Conservation (phyloP, 2,888 invertebrate species). For the Lepeophtheirus nordmannii region DNA sequence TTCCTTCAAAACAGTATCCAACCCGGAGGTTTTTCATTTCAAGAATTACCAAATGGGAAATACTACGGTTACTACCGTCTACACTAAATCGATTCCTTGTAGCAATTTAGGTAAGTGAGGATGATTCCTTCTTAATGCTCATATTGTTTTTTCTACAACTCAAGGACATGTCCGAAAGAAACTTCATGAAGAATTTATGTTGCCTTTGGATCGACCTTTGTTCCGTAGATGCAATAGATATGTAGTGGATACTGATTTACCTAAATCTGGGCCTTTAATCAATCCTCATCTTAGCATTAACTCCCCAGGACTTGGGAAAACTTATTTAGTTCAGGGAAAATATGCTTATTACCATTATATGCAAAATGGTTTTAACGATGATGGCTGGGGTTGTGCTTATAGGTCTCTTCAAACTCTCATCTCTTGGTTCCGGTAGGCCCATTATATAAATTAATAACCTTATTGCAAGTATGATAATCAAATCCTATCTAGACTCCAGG, state of each 20-base stretch:
- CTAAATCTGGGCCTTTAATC: slow-evolving; percentile 41
- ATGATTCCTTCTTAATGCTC: slow-evolving; percentile 3
- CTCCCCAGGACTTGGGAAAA: slow-evolving; percentile 34
- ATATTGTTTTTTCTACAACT: slow-evolving; percentile 27
- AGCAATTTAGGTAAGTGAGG: slow-evolving; percentile 47
- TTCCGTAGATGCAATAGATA: slow-evolving; percentile 55
- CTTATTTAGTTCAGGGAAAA: slow-evolving; percentile 50
- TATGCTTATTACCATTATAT: slow-evolving; percentile 94
- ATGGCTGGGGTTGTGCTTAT: slow-evolving; percentile 99
- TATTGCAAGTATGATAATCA: not conserved
- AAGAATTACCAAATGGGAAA: slow-evolving; percentile 54
- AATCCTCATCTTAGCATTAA: slow-evolving; percentile 56
- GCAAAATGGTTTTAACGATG: slow-evolving; percentile 82
- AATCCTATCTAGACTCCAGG: slow-evolving; percentile 41
- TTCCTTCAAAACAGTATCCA: slow-evolving; percentile 40
- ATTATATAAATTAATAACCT: not conserved
- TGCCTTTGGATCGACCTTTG: slow-evolving; percentile 51
- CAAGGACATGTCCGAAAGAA: slow-evolving; percentile 48
- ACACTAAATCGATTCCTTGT: slow-evolving; percentile 50
- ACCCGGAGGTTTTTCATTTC: slow-evolving; percentile 58
- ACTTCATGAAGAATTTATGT: slow-evolving; percentile 53
- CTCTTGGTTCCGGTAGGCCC: slow-evolving; percentile 67
- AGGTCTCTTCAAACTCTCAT: slow-evolving; percentile 87
- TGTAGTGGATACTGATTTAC: slow-evolving; percentile 34
- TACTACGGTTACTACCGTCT: slow-evolving; percentile 52